Percentiles rank a stretch among this genome's conserved stretches.
These are phyloP conservation scores for Mirza zaza DNA, from an alignment of 2,113 vertebrate species.

Conservation along the genomic window DNA sequence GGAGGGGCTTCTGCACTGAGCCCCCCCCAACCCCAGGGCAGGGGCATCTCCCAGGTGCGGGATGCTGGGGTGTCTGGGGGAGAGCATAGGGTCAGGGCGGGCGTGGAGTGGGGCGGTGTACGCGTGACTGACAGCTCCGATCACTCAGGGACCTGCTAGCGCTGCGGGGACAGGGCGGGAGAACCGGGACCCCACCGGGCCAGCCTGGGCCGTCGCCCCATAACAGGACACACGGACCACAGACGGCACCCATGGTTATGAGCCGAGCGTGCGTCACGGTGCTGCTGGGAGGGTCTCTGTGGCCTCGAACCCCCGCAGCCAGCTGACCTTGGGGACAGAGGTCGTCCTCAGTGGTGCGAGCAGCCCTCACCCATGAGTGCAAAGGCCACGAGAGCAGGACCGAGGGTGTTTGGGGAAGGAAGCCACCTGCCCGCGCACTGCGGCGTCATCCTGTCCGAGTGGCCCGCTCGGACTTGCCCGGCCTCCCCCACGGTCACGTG, in stretches of 20 bases:
- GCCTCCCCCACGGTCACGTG: not conserved
- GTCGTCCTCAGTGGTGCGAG: not conserved
- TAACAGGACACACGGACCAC: not conserved
- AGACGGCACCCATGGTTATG: not conserved
- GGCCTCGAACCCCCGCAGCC: not conserved
- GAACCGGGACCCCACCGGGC: not conserved
- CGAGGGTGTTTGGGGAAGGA: not conserved
- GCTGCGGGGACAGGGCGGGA: not conserved
- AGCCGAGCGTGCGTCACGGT: not conserved
- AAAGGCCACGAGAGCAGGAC: not conserved
- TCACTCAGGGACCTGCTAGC: not conserved
- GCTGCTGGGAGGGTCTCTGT: not conserved
- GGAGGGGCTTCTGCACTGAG: not conserved
- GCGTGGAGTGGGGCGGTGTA: not conserved
- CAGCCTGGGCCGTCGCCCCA: not conserved
- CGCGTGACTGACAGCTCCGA: not conserved
- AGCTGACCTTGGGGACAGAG: not conserved
- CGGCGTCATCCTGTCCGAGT: not conserved
- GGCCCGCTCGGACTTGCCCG: not conserved
- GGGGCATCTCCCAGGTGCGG: not conserved
- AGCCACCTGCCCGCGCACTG: not conserved
- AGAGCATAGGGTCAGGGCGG: not conserved
- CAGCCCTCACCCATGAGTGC: rapidly evolving
- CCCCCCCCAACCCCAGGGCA: no score
- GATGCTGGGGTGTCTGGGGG: not conserved